These are phyloP conservation scores for Microplitis mediator DNA, from an alignment of 1,140 invertebrate species.

Conservation along the genomic window DNA sequence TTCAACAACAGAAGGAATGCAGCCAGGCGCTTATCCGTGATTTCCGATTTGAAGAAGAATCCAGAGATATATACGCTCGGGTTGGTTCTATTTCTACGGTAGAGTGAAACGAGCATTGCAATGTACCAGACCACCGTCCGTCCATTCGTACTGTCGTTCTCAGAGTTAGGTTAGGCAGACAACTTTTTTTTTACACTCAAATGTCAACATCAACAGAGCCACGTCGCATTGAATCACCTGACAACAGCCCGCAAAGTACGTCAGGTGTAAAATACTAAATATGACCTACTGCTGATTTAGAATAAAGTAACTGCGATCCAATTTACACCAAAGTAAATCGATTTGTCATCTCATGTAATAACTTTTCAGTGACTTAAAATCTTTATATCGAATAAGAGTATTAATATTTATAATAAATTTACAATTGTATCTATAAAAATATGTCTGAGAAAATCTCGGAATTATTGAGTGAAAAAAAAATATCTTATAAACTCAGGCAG, in stretches of 20 bases:
- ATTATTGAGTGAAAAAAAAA: background rate
- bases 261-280: background rate
- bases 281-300: too few relatives aligned
- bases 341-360: constrained; percentile 6
- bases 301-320: background rate
- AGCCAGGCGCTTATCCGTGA: constrained; percentile 3
- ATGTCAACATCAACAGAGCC: background rate
- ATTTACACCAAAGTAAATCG: constrained; percentile 21
- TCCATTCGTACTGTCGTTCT: too few relatives aligned
- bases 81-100: background rate
- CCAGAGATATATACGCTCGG: background rate
- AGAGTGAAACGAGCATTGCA: background rate
- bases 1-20: background rate
- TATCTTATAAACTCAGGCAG: too few relatives aligned
- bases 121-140: background rate
- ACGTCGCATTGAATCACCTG: background rate
- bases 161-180: too few relatives aligned
- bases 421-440: background rate
- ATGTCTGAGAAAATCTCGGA: too few relatives aligned
- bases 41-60: constrained; percentile 16
- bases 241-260: background rate
- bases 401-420: too few relatives aligned
- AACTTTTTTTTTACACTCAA: background rate
- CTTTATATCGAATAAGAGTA: background rate
- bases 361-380: background rate